These are phyloP conservation scores for Medauroidea extradentata DNA, from an alignment of 1,140 invertebrate species.

Conservation along the genomic window DNA sequence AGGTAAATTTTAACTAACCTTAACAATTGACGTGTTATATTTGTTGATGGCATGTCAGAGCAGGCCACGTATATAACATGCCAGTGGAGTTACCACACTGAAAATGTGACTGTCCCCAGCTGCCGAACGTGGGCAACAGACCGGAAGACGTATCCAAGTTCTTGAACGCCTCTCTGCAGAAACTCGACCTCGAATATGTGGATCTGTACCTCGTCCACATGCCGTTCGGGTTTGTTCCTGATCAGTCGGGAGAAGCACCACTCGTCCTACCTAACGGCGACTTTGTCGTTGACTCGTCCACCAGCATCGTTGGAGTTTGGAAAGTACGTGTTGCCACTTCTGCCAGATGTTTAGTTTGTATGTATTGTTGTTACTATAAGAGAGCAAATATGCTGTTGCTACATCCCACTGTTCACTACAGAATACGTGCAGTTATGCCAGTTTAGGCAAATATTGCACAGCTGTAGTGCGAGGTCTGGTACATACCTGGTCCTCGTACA, in stretches of 20 bases:
- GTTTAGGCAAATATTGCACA: too few species aligned
- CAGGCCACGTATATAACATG: neutral
- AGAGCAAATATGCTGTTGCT: too few species aligned
- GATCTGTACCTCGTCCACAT: conserved; percentile 69
- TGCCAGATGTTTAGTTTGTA: too few species aligned
- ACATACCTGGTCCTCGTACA: too few species aligned
- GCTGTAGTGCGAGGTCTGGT: too few species aligned
- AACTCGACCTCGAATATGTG: conserved; percentile 58
- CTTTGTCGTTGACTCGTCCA: conserved; percentile 35
- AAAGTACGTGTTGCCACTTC: conserved; percentile 40
- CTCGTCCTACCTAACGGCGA: conserved; percentile 41
- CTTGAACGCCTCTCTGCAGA: conserved; percentile 45
- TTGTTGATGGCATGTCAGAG: neutral
- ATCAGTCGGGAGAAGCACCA: conserved; percentile 34
- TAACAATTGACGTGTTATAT: too few species aligned
- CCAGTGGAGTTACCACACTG: neutral
- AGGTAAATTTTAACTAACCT: too few species aligned
- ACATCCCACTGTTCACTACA: too few species aligned
- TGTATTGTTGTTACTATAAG: too few species aligned
- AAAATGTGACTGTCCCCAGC: conserved; percentile 4
- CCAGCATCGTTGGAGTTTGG: conserved; percentile 45
- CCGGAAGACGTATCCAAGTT: conserved; percentile 10
- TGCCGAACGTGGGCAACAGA: conserved; percentile 20
- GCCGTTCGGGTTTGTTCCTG: conserved; percentile 52
- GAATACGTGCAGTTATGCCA: too few species aligned